Base-by-base conservation (phyloP, 2,888 invertebrate genomes). In the Hirudinaria manillensis region DNA sequence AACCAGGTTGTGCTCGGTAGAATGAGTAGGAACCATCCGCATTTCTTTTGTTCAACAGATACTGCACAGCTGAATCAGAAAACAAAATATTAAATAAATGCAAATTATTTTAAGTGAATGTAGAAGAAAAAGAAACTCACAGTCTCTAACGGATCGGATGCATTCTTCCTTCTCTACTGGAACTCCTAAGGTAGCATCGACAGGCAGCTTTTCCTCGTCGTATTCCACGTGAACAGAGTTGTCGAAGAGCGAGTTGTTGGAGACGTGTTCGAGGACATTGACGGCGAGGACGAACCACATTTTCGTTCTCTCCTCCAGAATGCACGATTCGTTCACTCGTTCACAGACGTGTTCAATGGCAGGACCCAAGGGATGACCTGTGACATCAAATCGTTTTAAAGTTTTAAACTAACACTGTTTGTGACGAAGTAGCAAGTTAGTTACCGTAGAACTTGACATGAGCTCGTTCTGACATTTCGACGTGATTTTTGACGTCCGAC, bases 271-370 rank as follows among this genome's bases (percentile, higher is more conserved):
- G 4, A 61, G 61, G 10, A 29, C 61, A 10, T 61, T 24, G 29
- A 61, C 7, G 10, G 24, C 61, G 10, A 61, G 24, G 24, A 61
- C 61, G 19, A 61, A 61, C 61, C 61, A 27, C 7, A 61, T 24
- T 24, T 27, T 27, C 24, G 61, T 61, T 61, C 61, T 61, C n/a
- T 61, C 61, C 24, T 61, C 61, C 61, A 61, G 24, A 16, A 61
- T 27, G 7, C 24, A 16, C n/a, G 61, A 29, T 29, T 24, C 29
- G 2, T 61, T 29, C 61, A 61, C 61, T 27, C n/a, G 24, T 4
- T 29, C n/a, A n/a, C 61, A 61, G 24, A 61, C 61, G 19, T 61
- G 61, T 61, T 61, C 61, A 61, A 61, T 61, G 24, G 29, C 61
- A 24, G 61, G 29, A 27, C 61, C 61, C 24, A 61, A 29, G n/a